A percentile compares a stretch with the other conserved stretches of the same genome.
Conservation (phyloP, 2,113 vertebrate species). For the Limnothrissa miodon region DNA sequence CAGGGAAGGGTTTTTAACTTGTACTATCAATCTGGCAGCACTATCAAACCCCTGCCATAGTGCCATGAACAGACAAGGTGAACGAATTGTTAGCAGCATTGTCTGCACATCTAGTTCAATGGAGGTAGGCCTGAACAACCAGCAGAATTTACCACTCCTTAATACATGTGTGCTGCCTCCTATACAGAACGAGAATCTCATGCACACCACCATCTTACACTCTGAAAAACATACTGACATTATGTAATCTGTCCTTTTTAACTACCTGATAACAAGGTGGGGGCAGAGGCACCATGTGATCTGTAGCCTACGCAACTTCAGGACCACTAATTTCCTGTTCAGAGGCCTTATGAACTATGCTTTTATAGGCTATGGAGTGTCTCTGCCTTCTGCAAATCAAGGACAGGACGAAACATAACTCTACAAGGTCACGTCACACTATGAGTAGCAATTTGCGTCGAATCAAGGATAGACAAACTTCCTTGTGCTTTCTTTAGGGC, state of each 20-base stretch:
- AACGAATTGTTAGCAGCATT: slow-evolving; percentile 14
- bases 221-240: not conserved
- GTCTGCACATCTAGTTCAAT: slow-evolving; percentile 4
- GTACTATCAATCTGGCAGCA: slow-evolving; percentile 7
- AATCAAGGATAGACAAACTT: not conserved
- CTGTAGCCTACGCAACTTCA: not conserved
- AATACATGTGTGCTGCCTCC: not conserved
- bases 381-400: not conserved
- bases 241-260: not conserved
- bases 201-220: not conserved
- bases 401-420: not conserved
- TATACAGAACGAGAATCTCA: not conserved
- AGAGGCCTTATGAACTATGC: not conserved
- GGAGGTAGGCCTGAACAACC: not conserved
- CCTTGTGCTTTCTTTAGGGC: not conserved
- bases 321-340: not conserved
- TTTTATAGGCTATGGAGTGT: not conserved
- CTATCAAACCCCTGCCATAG: slow-evolving; percentile 31
- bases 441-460: not conserved
- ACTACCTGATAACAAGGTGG: not conserved
- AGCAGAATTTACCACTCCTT: not conserved
- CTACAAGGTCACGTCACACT: not conserved
- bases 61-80: slow-evolving; percentile 25
- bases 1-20: slow-evolving; percentile 9
- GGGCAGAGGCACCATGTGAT: not conserved